A percentile compares a stretch with the other conserved stretches of the same genome.
phyloP scores from a whole-genome alignment of 2,888 invertebrate genomes.

The Dynastes tityus region DNA sequence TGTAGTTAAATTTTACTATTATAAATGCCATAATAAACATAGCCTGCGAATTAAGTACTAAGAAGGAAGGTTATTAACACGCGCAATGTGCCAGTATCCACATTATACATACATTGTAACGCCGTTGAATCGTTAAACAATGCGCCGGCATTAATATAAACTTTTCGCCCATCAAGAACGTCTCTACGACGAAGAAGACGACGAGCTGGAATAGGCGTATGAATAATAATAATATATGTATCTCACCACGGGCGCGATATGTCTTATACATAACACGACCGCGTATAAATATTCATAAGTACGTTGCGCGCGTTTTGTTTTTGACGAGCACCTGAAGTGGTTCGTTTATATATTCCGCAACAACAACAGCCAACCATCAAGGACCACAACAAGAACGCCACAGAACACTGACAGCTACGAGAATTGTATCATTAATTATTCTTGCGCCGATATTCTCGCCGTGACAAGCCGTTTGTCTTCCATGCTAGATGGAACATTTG shows the following conservation, averaged over 20 bases:
- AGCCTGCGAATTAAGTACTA: too few relatives aligned
- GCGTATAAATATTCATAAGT: slow-evolving; percentile 68
- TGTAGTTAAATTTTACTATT: too few relatives aligned
- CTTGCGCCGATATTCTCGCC: slow-evolving; percentile 48
- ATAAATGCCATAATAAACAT: too few relatives aligned
- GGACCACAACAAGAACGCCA: slow-evolving; percentile 15
- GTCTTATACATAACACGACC: slow-evolving; percentile 63
- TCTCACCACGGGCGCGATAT: slow-evolving; percentile 68
- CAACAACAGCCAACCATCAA: slow-evolving; percentile 15
- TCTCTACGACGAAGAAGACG: slow-evolving; percentile 14
- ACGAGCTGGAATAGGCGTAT: slow-evolving; percentile 53
- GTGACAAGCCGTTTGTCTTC: slow-evolving; percentile 5
- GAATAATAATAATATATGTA: slow-evolving; percentile 67
- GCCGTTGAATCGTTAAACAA: slow-evolving; percentile 36
- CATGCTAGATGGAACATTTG: neutral
- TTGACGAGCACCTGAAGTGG: slow-evolving; percentile 68
- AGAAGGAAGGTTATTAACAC: neutral
- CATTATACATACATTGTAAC: slow-evolving; percentile 18
- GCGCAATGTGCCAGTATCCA: slow-evolving; percentile 3
- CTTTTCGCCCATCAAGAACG: slow-evolving; percentile 46
- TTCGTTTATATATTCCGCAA: slow-evolving; percentile 59
- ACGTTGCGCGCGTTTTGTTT: slow-evolving; percentile 57
- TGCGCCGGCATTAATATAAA: slow-evolving; percentile 38
- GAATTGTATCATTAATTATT: slow-evolving; percentile 64
- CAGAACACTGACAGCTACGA: slow-evolving; percentile 62